Evolutionary conservation across 2,113 vertebrate genomes (phyloP).

Genomic region (Platycercus adscitus): DNA sequence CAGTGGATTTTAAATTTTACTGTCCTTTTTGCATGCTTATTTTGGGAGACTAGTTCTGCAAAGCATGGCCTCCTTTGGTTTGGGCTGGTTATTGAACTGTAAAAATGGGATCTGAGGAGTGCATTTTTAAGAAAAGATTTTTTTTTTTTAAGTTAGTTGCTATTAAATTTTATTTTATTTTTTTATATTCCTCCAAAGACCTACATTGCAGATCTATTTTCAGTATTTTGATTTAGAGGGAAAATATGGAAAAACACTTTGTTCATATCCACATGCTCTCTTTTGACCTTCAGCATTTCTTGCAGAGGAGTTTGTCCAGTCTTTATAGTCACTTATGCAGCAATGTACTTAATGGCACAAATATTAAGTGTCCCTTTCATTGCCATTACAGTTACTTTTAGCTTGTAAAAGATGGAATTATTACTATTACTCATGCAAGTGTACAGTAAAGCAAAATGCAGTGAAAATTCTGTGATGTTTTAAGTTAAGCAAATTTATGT

Average conservation of each 20-base stretch:
- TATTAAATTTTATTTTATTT: not conserved
- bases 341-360: not conserved
- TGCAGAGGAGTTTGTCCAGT: not conserved
- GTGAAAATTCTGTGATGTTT: not conserved
- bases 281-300: not conserved
- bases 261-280: not conserved
- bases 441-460: not conserved
- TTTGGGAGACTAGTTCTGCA: constrained; percentile 4
- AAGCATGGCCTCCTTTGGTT: not conserved
- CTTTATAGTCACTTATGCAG: not conserved
- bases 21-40: constrained; percentile 29
- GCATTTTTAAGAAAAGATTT: not conserved
- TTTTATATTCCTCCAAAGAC: not conserved
- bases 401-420: not conserved
- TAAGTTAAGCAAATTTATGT: not conserved
- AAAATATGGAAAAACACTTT: not conserved
- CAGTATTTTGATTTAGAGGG: not conserved
- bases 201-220: not conserved
- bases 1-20: constrained; percentile 12
- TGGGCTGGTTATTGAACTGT: not conserved
- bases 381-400: not conserved
- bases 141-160: not conserved
- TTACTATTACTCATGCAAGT: not conserved
- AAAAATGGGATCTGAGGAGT: not conserved
- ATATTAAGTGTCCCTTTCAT: not conserved